Conservation (phyloP, 2,888 invertebrate species). For the Diploptera punctata region DNA sequence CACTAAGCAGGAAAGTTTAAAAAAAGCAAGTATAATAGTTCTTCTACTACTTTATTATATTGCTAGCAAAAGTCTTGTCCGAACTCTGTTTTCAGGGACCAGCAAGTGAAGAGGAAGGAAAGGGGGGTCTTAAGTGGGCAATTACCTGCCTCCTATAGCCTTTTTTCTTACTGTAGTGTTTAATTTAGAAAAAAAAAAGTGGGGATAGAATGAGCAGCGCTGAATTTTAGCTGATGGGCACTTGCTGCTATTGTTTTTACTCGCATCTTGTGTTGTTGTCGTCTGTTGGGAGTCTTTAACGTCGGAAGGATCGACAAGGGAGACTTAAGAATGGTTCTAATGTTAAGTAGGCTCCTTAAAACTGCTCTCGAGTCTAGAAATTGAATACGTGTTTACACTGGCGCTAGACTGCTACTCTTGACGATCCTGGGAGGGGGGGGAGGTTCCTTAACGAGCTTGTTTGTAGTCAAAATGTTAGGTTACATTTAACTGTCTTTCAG, state of each 20-base stretch:
- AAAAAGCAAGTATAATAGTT: constrained; percentile 23
- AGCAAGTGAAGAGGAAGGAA: too few species aligned
- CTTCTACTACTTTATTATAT: constrained; percentile 35
- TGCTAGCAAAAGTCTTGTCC: constrained; percentile 38
- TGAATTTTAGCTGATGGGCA: constrained; percentile 26
- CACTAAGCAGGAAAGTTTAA: constrained; percentile 15
- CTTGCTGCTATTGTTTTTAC: constrained; percentile 29
- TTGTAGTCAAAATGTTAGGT: constrained; percentile 9
- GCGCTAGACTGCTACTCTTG: neutral
- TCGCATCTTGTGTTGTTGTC: neutral
- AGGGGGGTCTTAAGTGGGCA: constrained; percentile 34
- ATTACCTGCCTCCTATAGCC: constrained; percentile 32
- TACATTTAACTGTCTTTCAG: neutral
- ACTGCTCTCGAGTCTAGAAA: constrained; percentile 6
- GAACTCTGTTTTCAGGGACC: constrained; percentile 26
- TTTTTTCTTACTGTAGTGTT: constrained; percentile 32
- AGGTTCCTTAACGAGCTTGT: neutral
- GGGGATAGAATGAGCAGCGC: constrained; percentile 13
- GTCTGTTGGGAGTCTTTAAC: neutral
- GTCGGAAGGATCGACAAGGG: constrained; percentile 6
- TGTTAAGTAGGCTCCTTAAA: neutral
- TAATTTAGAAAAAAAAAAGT: constrained; percentile 41
- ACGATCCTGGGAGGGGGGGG: neutral
- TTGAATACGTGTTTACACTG: constrained; percentile 13
- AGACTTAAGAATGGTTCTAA: neutral